Conservation (phyloP, 64 coral and sea anemone genomes). For the Actinia tenebrosa region DNA sequence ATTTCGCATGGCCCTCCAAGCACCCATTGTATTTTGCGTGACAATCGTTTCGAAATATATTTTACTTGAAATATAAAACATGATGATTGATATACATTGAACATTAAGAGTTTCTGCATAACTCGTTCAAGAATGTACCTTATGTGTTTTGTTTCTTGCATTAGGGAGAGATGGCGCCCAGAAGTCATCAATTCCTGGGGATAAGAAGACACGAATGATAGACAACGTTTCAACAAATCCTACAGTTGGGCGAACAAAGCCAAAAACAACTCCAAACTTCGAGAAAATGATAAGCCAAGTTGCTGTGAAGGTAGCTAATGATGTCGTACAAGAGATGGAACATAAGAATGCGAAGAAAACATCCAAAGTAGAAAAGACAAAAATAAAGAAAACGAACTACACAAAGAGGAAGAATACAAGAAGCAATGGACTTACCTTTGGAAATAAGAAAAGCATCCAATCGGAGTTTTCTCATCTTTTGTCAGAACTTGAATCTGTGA, state of each 20-base stretch:
- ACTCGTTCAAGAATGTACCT: background rate
- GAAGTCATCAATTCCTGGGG: background rate
- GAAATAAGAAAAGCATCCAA: background rate
- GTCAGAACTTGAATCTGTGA: background rate
- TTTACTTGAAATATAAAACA: no score
- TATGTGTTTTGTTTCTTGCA: background rate
- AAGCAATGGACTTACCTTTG: background rate
- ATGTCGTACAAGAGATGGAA: slow-evolving; percentile 1
- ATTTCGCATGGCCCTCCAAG: no score
- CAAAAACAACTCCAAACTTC: slow-evolving; percentile 13
- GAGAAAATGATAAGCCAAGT: slow-evolving; percentile 13
- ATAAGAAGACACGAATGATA: background rate
- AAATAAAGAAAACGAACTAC: background rate
- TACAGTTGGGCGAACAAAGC: background rate
- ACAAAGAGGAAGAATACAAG: background rate
- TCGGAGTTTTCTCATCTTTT: background rate
- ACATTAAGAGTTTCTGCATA: background rate
- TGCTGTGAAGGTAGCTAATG: slow-evolving; percentile 11
- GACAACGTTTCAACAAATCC: slow-evolving; percentile 3
- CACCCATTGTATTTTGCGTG: no score
- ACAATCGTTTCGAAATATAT: no score
- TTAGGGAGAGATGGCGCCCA: background rate
- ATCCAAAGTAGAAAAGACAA: background rate
- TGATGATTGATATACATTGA: no score
- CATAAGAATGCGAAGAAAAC: background rate